Evolutionary conservation across 2,113 vertebrate species (phyloP), one percentile per base, ranked within the genome.

Genomic region (Casuarius casuarius): DNA sequence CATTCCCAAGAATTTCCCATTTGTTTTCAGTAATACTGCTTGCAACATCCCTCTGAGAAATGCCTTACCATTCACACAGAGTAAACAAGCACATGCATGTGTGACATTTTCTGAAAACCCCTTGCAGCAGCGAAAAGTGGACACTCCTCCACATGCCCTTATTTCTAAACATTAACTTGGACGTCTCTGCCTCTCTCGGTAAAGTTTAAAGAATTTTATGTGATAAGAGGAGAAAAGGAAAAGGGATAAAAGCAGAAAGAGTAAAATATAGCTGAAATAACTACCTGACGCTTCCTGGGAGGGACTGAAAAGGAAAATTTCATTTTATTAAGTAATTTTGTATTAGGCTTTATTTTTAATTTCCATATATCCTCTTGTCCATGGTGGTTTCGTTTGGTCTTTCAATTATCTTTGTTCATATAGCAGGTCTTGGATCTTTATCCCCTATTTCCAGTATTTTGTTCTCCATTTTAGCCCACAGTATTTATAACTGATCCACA

Each of bases 1-100:
- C 87, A 73, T 65, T 80, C 70, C 91, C 65, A 97, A 91, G 95
- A 97, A 97, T 93, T 96, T 95, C 85, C 80, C 54, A 4, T 86
- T 71, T 86, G 95, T 95, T 93, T 95, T 95, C 75, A 95, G 78
- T 87, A 96, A 70, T 0, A 58, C 92, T 67, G 91, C 61, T 62
- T 52, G 80, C 79, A 2, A 21, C 95, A 93, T 97, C 96, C 95
- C 81, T 89, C 72, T 1, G 51, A 89, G 84, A 88, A 93, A 94
- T 78, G 95, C 83, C 90, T 79, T 31, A 33, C 86, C 80, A 33
- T 68, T 91, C 63, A 80, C 51, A 56, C 89, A 66, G 95, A 9
- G 5, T 42, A 92, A 97, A 93, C 95, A 96, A 87, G 61, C 66
- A 68, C 87, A 68, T 2, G 25, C 76, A 81, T 12, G 71, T 73